Percentiles rank a stretch among this genome's conserved stretches.
Conservation (phyloP, 2,888 invertebrate genomes). For the Muscina levida region DNA sequence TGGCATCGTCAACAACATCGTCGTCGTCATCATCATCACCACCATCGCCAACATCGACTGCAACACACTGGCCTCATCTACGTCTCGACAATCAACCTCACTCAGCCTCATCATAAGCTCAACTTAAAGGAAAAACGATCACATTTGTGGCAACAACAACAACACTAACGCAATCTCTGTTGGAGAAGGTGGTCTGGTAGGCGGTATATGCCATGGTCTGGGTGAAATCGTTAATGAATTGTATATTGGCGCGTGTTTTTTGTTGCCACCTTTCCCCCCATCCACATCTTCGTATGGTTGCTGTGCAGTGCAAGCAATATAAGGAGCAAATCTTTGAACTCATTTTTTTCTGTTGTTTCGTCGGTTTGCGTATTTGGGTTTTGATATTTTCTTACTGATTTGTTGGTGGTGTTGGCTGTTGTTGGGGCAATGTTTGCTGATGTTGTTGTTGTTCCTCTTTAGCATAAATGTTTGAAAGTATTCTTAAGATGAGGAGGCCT, state of each 20-base stretch:
- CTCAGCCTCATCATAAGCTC: background rate
- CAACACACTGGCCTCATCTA: slow-evolving; percentile 27
- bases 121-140: background rate
- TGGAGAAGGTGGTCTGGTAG: slow-evolving; percentile 58
- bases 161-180: background rate
- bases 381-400: slow-evolving; percentile 53
- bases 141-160: slow-evolving; percentile 1
- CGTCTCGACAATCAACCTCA: slow-evolving; percentile 28
- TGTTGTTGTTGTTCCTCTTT: slow-evolving; percentile 43
- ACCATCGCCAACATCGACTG: slow-evolving; percentile 8
- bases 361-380: slow-evolving; percentile 53
- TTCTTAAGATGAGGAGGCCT: slow-evolving; percentile 50
- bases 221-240: slow-evolving; percentile 68
- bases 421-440: slow-evolving; percentile 19
- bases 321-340: slow-evolving; percentile 51
- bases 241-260: slow-evolving; percentile 63
- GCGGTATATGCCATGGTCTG: slow-evolving; percentile 61
- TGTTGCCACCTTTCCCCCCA: slow-evolving; percentile 9
- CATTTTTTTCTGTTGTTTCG: slow-evolving; percentile 27
- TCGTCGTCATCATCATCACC: slow-evolving; percentile 29
- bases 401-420: slow-evolving; percentile 30
- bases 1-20: slow-evolving; percentile 58
- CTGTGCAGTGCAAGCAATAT: slow-evolving; percentile 13
- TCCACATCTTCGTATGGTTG: background rate
- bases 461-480: slow-evolving; percentile 56